Base-by-base conservation (phyloP, 2,797 vertebrate species). In the Arctocebus calabarensis region DNA sequence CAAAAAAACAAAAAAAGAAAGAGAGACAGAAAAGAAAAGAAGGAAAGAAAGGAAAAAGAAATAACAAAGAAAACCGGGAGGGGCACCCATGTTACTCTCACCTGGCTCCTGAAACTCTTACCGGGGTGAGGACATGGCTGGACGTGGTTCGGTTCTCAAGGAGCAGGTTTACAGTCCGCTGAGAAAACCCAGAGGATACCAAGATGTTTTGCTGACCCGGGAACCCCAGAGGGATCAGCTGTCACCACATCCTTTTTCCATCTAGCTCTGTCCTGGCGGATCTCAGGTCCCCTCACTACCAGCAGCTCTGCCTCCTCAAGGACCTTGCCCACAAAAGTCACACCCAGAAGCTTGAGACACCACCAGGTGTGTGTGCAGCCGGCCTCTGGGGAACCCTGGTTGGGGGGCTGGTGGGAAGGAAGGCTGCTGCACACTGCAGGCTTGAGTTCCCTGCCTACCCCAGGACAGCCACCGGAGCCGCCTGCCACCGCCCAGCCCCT, bases 381-480 rank as follows among this genome's bases (percentile, higher is more conserved):
- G 48, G 34, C 22, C 7, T 5, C 40, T 16, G 14, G 1, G 52
- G n/a, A 25, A 22, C 37, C 55, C 64, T 6, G 40, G 61, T 22
- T 0, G 0, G 59, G 2, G 0, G 12, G 55, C 45, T 84, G 12
- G 1, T 19, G 64, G 73, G 20, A 14, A 16, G 52, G 23, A 59
- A 70, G 32, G 43, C 14, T 64, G 45, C 52, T 25, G 77, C 27
- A 19, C n/a, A 0, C 5, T 1, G 16, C 45, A 77, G 81, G 23
- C 71, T 55, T 13, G 25, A 1, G 3, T 23, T 48, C 52, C 75
- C 84, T 27, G 45, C 64, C 8, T 8, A 4, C 75, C 45, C 37
- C 11, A 0, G 59, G 32, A 23, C 45, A 34, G 32, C 8, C 20
- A 7, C 1, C 22, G 55, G 52, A 34, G 45, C 5, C 0, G 43